Base-by-base conservation (phyloP, 2,113 vertebrate genomes). In the Eretmodus cyanostictus region DNA sequence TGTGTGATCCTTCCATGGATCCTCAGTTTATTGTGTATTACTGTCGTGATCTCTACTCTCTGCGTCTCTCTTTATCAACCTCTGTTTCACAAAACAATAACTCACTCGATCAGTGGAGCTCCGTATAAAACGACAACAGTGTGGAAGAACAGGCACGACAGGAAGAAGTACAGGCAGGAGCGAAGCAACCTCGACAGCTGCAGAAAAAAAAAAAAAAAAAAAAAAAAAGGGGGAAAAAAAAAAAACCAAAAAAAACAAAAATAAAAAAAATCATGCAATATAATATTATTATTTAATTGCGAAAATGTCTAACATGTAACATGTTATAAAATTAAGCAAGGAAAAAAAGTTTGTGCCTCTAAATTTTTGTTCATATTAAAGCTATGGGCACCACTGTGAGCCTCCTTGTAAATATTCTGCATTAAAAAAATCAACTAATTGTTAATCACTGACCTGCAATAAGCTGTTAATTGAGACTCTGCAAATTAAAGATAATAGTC, bases 51-150 rank as follows among this genome's bases (percentile, higher is more conserved):
- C 71, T 5, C 17, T 29, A 14, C 22, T 73, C 22, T 29, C 31
- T 53, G 16, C 7, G 2, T 73, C 24, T 17, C 42, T 45, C 42
- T 22, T 22, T 47, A 76, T 76, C 24, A 47, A 47, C 68, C 40
- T 29, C 16, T 19, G 16, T 31, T 22, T 34, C 10, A 57, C 9
- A 57, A 49, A 81, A 4, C 16, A 24, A 34, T 3, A 82, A 98
- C 99, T 99, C 95, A 99, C 99, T 99, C 98, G 68, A 98, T 93
- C 83, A 99, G 93, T 19, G 98, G 98, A 73, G 98, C 98, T 94
- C 99, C 99, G 57, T 99, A 99, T 24, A 99, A 96, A 90, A 99
- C 97, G 89, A 99, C 96, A 91, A 99, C 97, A 17, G 95, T 86
- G 94, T 99, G 98, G 95, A 98, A 99, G 42, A 97, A 95, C 84